Percentiles rank a stretch among this genome's conserved stretches.
Conservation (phyloP, 2,113 vertebrate species). For the Eulemur macaco region DNA sequence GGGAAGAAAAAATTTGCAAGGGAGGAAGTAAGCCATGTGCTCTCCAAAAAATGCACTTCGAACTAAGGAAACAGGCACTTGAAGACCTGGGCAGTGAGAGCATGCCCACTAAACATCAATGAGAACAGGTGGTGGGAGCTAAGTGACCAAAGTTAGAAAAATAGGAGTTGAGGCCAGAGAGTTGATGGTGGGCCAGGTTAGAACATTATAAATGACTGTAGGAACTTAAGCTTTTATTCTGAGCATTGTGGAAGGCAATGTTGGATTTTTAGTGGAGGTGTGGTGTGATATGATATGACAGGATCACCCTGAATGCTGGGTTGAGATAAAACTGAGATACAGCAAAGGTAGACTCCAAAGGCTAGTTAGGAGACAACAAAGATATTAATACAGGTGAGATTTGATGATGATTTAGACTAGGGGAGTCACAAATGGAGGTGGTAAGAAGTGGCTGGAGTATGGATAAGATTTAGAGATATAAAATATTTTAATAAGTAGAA, state of each 20-base stretch:
- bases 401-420: not conserved
- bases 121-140: too few relatives aligned
- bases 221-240: not conserved
- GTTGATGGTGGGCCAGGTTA: not conserved
- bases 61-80: not conserved
- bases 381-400: not conserved
- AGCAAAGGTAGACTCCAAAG: not conserved
- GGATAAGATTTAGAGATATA: not conserved
- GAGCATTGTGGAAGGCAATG: not conserved
- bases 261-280: not conserved
- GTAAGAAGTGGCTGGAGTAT: not conserved
- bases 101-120: not conserved
- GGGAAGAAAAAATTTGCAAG: not conserved
- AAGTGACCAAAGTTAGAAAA: not conserved
- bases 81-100: not conserved
- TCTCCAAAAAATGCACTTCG: not conserved
- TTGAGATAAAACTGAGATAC: not conserved
- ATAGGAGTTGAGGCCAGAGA: not conserved
- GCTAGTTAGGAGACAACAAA: not conserved
- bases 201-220: not conserved
- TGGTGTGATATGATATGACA: not conserved
- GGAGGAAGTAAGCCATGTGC: not conserved
- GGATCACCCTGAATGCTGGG: not conserved
- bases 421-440: not conserved
- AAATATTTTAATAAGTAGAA: slow-evolving; percentile 7